A percentile compares a stretch with the other conserved stretches of the same genome.
phyloP scores from a whole-genome alignment of 1,140 invertebrate species.

The Holotrichia oblita region DNA sequence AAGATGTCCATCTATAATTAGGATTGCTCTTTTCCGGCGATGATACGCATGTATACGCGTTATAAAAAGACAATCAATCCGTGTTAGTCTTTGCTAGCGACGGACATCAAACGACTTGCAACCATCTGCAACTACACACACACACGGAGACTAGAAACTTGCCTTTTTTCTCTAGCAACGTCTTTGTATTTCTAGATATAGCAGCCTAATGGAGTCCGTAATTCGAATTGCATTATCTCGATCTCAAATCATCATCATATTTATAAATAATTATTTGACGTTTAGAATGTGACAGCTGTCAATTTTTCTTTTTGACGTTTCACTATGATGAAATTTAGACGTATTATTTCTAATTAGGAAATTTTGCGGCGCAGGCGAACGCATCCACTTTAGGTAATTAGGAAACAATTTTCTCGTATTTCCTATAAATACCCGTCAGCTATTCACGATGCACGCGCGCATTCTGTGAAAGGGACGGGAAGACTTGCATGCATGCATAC shows the following conservation, averaged over 20 bases:
- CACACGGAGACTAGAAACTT: too few relatives aligned
- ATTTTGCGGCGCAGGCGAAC: too few relatives aligned
- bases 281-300: too few relatives aligned
- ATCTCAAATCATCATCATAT: too few relatives aligned
- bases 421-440: background rate
- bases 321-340: too few relatives aligned
- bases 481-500: background rate
- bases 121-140: background rate
- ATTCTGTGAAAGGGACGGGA: background rate
- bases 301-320: too few relatives aligned
- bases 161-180: background rate
- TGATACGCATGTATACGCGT: background rate
- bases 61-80: conserved; percentile 34
- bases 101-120: background rate
- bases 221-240: background rate
- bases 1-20: background rate
- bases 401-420: background rate
- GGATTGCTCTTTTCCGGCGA: conserved; percentile 6
- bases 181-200: background rate
- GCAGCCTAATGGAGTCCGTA: background rate
- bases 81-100: background rate
- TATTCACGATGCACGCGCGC: background rate
- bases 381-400: background rate
- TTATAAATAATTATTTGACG: too few relatives aligned
- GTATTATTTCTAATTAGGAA: too few relatives aligned